A percentile compares a stretch with the other conserved stretches of the same genome.
These are phyloP conservation scores for Coryphaenoides rupestris DNA, from an alignment of 2,113 vertebrate species.

Conservation along the genomic window DNA sequence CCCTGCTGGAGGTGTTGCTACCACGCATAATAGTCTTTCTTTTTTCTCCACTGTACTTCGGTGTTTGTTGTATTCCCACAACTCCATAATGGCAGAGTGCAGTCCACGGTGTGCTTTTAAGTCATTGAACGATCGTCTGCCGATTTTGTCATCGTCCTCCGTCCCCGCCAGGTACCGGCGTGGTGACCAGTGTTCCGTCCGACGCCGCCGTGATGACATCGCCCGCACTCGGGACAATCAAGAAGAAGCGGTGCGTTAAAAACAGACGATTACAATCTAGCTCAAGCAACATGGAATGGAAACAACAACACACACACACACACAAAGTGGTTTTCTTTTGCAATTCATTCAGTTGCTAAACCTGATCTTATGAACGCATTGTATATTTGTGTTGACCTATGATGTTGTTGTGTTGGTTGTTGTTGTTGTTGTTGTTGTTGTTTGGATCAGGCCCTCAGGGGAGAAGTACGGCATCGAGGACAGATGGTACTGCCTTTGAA, in stretches of 20 bases:
- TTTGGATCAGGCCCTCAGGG: conserved; percentile 84
- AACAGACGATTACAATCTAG: background rate
- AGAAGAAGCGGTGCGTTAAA: conserved; percentile 85
- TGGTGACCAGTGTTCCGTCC: conserved; percentile 96
- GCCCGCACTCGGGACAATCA: conserved; percentile 91
- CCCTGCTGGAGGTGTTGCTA: too few species aligned
- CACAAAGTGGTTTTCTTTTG: background rate
- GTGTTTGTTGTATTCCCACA: too few species aligned
- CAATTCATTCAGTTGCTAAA: background rate
- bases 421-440: conserved; percentile 10
- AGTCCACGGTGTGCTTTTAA: too few species aligned
- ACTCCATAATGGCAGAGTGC: too few species aligned
- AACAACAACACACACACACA: too few species aligned
- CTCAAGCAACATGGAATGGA: too few species aligned
- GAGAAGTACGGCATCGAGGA: conserved; percentile 92
- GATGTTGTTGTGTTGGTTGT: background rate
- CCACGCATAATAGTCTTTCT: too few species aligned
- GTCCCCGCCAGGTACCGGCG: conserved; percentile 82
- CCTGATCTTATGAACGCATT: background rate
- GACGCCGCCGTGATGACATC: conserved; percentile 94
- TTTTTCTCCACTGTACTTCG: too few species aligned
- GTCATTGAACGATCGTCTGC: too few species aligned
- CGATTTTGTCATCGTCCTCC: background rate
- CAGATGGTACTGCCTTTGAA: conserved; percentile 95
- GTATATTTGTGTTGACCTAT: too few species aligned